phyloP scores from a whole-genome alignment of 2,797 vertebrate species.

The Oreortyx pictus region DNA sequence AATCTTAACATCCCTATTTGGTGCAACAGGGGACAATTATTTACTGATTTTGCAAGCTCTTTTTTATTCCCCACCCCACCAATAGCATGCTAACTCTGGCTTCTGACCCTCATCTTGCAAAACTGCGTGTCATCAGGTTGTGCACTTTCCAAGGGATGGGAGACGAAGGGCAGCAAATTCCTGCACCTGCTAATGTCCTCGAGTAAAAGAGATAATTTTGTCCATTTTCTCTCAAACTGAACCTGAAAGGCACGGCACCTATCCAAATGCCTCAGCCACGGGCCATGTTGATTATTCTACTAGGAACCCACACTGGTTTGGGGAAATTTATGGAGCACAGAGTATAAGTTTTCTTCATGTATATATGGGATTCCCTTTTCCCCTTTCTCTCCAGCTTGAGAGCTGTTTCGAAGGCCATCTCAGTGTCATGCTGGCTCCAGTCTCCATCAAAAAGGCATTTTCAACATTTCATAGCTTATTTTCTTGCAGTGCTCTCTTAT shows the following conservation, averaged over 20 bases:
- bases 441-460: neutral
- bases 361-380: neutral
- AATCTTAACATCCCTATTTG: accelerated
- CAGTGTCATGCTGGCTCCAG: neutral
- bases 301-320: no score
- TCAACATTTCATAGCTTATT: neutral
- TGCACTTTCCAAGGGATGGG: neutral
- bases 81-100: accelerated
- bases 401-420: neutral
- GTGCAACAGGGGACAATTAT: neutral
- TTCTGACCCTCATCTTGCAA: neutral
- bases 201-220: no score
- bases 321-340: neutral
- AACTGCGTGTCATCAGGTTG: accelerated
- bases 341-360: neutral
- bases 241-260: neutral
- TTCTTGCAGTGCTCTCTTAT: neutral
- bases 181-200: neutral
- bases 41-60: neutral
- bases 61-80: neutral
- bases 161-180: neutral
- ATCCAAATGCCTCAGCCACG: neutral
- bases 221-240: no score
- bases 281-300: neutral
- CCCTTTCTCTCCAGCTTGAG: neutral